A percentile compares a stretch with the other conserved stretches of the same genome.
Evolutionary conservation across 2,797 vertebrate species (phyloP).

Genomic region (Cyprinodon diabolis): DNA sequence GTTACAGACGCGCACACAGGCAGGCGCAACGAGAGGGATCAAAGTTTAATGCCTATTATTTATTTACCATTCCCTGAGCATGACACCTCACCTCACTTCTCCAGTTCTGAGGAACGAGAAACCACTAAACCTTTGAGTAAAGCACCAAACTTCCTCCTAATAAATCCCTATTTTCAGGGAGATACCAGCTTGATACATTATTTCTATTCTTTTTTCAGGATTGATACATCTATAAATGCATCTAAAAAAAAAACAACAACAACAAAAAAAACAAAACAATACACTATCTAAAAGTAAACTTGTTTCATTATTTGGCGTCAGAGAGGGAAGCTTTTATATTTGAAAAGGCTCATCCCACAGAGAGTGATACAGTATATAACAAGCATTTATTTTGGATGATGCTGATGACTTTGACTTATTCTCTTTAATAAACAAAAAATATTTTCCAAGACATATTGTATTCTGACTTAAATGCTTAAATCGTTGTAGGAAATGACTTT

Average conservation of each 20-base stretch:
- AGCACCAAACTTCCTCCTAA: not conserved
- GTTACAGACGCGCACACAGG: not conserved
- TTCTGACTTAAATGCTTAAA: too few relatives aligned
- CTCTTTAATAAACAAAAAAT: not conserved
- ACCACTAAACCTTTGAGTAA: not conserved
- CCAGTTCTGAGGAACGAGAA: constrained; percentile 22
- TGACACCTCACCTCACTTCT: constrained; percentile 48
- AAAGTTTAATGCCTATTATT: constrained; percentile 60
- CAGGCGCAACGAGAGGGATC: not conserved
- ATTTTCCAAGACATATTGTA: too few relatives aligned
- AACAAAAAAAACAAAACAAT: too few relatives aligned
- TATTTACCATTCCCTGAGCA: constrained; percentile 50
- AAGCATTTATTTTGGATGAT: not conserved
- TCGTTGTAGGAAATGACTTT: too few relatives aligned
- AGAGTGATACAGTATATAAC: not conserved
- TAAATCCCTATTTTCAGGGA: not conserved
- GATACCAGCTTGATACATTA: not conserved
- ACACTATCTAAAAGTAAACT: not conserved
- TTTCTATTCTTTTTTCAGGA: not conserved
- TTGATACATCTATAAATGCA: not conserved
- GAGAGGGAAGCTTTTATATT: not conserved
- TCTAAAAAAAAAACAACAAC: not conserved
- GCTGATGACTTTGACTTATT: not conserved
- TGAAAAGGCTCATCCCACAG: not conserved
- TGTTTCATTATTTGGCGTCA: not conserved